Conservation (phyloP, 1,140 invertebrate genomes). For the Magallana angulata region DNA sequence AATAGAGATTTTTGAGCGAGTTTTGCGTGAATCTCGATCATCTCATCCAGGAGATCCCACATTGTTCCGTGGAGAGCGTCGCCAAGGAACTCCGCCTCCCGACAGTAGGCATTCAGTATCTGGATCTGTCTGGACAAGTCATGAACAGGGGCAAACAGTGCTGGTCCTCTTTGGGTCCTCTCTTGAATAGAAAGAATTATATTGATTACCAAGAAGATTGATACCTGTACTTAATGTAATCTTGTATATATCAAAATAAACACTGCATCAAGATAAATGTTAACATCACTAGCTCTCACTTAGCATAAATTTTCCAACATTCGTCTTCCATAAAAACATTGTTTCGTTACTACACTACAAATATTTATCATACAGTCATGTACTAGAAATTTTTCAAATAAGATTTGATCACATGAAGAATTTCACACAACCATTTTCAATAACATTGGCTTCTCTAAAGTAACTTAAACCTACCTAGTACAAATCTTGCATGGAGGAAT, state of each 20-base stretch:
- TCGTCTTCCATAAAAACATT: not conserved
- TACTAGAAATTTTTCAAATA: no score
- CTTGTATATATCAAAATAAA: no score
- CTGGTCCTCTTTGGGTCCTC: constrained; percentile 64
- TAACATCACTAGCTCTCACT: not conserved
- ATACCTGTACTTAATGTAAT: no score
- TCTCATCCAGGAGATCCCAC: constrained; percentile 75
- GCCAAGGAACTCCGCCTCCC: constrained; percentile 73
- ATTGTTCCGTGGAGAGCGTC: constrained; percentile 75
- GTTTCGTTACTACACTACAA: no score
- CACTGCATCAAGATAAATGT: not conserved
- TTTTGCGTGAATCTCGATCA: constrained; percentile 71
- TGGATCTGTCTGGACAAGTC: constrained; percentile 74
- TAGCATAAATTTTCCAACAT: not conserved
- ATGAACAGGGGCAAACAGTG: constrained; percentile 77
- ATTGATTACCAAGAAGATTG: not conserved
- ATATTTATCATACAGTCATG: no score
- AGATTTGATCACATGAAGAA: not conserved
- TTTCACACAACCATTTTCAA: not conserved
- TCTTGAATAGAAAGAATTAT: constrained; percentile 63
- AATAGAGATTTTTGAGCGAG: constrained; percentile 73
- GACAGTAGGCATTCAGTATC: constrained; percentile 75
- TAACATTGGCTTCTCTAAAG: not conserved
- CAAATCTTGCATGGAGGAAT: constrained; percentile 69
- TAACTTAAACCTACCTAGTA: constrained; percentile 66